Evolutionary conservation across 2,888 invertebrate species (phyloP).

Genomic region (Busseola fusca): DNA sequence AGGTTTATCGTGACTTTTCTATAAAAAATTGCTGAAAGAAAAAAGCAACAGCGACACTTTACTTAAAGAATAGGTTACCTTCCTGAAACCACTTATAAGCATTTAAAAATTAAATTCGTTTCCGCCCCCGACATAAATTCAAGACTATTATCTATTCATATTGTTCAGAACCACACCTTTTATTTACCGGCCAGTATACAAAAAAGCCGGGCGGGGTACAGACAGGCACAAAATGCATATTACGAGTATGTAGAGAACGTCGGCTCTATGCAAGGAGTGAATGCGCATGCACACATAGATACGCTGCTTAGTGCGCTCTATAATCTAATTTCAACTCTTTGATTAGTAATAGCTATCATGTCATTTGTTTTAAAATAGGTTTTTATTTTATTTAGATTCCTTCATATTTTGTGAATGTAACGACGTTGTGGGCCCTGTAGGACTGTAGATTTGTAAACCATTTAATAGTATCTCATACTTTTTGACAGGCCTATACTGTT

Average conservation of each 20-base stretch:
- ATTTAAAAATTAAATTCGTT: constrained; percentile 23
- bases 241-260: neutral
- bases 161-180: constrained; percentile 5
- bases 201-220: neutral
- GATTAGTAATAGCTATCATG: no score
- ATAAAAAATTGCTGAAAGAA: neutral
- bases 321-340: neutral
- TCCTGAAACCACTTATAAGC: constrained; percentile 14
- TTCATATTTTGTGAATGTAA: no score
- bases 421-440: no score
- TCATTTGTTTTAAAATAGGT: no score
- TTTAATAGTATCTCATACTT: no score
- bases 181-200: constrained; percentile 1
- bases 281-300: neutral
- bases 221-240: neutral
- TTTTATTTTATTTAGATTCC: no score
- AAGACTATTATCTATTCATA: constrained; percentile 25
- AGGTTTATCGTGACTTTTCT: neutral
- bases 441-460: no score
- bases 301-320: neutral
- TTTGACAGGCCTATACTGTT: no score
- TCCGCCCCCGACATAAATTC: constrained; percentile 14
- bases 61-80: neutral
- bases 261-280: neutral
- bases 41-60: neutral